A percentile compares a stretch with the other conserved stretches of the same genome.
phyloP scores from a whole-genome alignment of 2,888 invertebrate genomes.

The Azorinus chamasolen region DNA sequence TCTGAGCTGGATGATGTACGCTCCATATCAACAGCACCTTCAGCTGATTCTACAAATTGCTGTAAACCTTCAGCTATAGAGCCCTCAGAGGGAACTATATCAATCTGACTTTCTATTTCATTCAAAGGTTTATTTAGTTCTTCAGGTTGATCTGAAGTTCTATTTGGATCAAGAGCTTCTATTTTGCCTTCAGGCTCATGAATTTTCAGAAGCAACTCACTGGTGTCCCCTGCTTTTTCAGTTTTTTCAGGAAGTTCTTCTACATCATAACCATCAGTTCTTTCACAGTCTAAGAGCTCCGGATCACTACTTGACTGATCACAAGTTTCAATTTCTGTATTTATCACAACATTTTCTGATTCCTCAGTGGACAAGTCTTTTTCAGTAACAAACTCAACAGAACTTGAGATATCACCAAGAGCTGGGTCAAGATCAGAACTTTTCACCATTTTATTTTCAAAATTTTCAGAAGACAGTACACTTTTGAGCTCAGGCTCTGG shows the following conservation, averaged over 20 bases:
- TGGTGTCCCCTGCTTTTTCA: not conserved
- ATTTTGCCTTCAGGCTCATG: too few species aligned
- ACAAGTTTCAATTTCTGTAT: slow-evolving; percentile 2
- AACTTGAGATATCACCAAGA: slow-evolving; percentile 58
- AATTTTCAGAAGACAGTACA: too few species aligned
- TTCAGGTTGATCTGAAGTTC: too few species aligned
- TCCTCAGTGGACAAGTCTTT: slow-evolving; percentile 31
- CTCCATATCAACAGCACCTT: not conserved
- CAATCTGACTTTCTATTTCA: too few species aligned
- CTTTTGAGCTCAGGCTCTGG: too few species aligned
- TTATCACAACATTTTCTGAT: not conserved
- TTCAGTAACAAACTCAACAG: slow-evolving; percentile 60
- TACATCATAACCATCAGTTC: slow-evolving; percentile 13
- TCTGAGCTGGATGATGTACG: slow-evolving; percentile 24
- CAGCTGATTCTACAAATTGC: too few species aligned
- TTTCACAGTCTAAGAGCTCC: slow-evolving; percentile 53
- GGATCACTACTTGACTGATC: slow-evolving; percentile 49
- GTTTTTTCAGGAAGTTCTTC: slow-evolving; percentile 5
- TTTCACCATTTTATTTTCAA: too few species aligned
- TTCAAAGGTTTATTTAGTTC: too few species aligned
- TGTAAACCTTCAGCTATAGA: too few species aligned
- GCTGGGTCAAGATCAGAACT: not conserved
- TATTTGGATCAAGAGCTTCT: too few species aligned
- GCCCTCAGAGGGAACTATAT: too few species aligned
- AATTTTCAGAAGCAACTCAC: not conserved